phyloP scores from a whole-genome alignment of 2,797 vertebrate genomes.

The Chromis chromis region DNA sequence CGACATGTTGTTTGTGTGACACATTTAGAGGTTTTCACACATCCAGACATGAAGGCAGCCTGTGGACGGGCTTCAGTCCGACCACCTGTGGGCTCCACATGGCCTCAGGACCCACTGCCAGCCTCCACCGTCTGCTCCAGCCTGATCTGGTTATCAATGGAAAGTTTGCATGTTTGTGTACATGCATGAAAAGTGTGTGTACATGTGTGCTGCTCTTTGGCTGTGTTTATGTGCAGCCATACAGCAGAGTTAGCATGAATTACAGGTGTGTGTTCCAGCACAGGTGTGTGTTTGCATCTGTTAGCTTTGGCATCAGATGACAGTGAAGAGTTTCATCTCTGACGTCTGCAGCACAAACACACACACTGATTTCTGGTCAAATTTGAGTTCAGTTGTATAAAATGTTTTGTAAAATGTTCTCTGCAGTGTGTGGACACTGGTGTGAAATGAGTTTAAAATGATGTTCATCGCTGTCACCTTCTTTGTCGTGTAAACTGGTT shows the following conservation, averaged over 20 bases:
- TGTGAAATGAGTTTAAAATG: too few relatives aligned
- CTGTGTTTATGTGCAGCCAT: background rate
- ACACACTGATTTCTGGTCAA: background rate
- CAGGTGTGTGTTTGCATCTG: slow-evolving; percentile 33
- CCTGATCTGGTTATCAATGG: slow-evolving; percentile 39
- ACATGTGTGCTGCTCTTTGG: slow-evolving; percentile 2
- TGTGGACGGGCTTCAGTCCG: slow-evolving; percentile 21
- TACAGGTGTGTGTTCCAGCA: slow-evolving; percentile 29
- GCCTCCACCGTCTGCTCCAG: slow-evolving; percentile 51
- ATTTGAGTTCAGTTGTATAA: too few relatives aligned
- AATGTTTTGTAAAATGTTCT: too few relatives aligned
- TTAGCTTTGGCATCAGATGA: slow-evolving; percentile 50
- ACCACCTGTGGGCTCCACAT: slow-evolving; percentile 39
- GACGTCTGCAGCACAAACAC: slow-evolving; percentile 2
- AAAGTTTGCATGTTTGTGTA: background rate
- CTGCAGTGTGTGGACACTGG: too few relatives aligned
- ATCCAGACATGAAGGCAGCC: slow-evolving; percentile 24
- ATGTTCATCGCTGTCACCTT: too few relatives aligned
- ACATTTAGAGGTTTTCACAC: slow-evolving; percentile 1
- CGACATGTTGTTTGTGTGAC: slow-evolving; percentile 4
- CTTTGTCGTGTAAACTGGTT: background rate
- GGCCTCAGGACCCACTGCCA: slow-evolving; percentile 49
- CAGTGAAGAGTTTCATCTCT: slow-evolving; percentile 8
- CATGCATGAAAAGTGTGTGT: background rate
- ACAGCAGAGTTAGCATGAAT: slow-evolving; percentile 35